phyloP scores from a whole-genome alignment of 2,113 vertebrate species.

The Clupea harengus region DNA sequence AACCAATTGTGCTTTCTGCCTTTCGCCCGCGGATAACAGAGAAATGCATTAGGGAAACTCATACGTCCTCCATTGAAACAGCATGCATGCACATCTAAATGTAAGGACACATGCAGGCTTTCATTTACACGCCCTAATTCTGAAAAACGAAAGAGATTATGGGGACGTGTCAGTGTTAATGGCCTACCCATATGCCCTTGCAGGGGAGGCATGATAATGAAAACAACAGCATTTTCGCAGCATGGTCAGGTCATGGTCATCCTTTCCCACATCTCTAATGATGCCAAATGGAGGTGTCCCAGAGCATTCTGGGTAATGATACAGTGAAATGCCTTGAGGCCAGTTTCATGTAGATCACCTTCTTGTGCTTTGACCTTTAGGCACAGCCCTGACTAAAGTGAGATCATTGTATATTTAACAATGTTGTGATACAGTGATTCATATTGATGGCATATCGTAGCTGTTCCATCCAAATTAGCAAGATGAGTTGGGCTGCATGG shows the following conservation, averaged over 20 bases:
- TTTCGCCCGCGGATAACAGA: background rate
- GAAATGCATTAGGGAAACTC: background rate
- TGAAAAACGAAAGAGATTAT: constrained; percentile 9
- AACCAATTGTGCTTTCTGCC: background rate
- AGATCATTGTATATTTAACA: background rate
- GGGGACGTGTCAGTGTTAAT: constrained; percentile 2
- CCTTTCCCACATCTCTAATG: background rate
- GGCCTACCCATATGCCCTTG: constrained; percentile 1
- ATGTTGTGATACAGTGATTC: background rate
- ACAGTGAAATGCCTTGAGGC: background rate
- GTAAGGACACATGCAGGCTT: background rate
- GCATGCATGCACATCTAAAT: background rate
- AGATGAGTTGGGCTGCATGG: background rate
- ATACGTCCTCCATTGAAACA: background rate
- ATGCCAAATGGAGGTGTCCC: background rate
- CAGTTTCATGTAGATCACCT: background rate
- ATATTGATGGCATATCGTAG: background rate
- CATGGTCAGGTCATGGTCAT: background rate
- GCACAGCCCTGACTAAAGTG: background rate
- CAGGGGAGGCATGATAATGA: background rate
- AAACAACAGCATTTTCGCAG: background rate
- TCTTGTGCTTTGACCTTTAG: background rate
- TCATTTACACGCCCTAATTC: constrained; percentile 1
- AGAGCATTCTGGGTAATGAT: background rate
- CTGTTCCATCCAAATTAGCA: background rate